Evolutionary conservation across 2,113 vertebrate genomes (phyloP).

Genomic region (Psettodes erumei): DNA sequence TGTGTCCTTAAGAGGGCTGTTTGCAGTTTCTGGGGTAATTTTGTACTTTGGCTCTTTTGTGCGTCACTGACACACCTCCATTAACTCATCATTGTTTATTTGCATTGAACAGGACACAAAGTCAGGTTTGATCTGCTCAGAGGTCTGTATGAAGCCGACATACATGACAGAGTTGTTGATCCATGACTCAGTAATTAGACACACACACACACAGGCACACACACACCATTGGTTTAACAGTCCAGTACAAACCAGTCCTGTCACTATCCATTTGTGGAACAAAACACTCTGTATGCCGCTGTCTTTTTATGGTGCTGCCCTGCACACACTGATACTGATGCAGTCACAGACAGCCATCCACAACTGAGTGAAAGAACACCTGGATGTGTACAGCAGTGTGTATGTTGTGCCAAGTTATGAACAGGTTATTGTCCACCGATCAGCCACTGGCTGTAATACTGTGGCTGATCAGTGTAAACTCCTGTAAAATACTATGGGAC

Average conservation of each 20-base stretch:
- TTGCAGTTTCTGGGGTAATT: constrained; percentile 49
- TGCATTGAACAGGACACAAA: constrained; percentile 34
- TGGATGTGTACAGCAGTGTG: not conserved
- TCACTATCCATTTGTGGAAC: not conserved
- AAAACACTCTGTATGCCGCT: not conserved
- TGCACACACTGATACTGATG: not conserved
- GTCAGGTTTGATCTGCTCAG: not conserved
- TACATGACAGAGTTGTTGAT: not conserved
- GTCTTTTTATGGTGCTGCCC: not conserved
- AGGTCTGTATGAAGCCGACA: not conserved
- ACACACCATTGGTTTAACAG: not conserved
- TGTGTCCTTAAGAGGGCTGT: constrained; percentile 50
- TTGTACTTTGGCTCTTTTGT: constrained; percentile 54
- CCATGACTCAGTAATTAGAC: not conserved
- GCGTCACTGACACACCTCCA: constrained; percentile 45
- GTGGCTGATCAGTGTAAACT: too few relatives aligned
- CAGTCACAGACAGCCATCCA: not conserved
- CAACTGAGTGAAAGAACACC: not conserved
- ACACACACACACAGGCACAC: too few relatives aligned
- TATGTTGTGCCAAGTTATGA: too few relatives aligned
- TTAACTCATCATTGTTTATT: constrained; percentile 45
- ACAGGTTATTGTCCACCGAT: too few relatives aligned
- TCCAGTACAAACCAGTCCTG: not conserved
- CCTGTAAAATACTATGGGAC: not conserved
- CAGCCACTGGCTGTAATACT: too few relatives aligned